phyloP scores from a whole-genome alignment of 2,113 vertebrate genomes.

The Salminus brasiliensis region DNA sequence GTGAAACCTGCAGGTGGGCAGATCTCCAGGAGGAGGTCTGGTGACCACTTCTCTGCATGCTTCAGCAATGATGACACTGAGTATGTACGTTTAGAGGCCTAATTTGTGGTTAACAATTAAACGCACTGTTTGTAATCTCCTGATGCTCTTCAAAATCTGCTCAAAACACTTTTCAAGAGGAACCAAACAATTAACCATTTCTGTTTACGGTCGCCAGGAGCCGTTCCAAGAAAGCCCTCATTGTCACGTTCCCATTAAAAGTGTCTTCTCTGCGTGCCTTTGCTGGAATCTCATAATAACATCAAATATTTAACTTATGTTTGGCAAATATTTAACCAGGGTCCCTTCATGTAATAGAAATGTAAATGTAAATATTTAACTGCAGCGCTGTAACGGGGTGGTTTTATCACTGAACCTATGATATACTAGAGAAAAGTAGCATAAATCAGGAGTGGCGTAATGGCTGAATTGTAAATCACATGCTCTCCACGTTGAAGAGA shows the following conservation, averaged over 20 bases:
- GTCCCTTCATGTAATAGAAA: not conserved
- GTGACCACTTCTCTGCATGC: not conserved
- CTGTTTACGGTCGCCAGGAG: not conserved
- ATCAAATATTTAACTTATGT: not conserved
- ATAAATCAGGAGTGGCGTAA: not conserved
- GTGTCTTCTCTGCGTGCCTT: not conserved
- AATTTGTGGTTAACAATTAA: not conserved
- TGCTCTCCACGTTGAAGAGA: not conserved
- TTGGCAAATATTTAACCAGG: not conserved
- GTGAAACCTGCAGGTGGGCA: too few relatives aligned
- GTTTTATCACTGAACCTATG: not conserved
- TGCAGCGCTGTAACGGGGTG: not conserved
- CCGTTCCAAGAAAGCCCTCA: not conserved
- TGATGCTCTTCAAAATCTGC: slow-evolving; percentile 12
- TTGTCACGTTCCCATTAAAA: not conserved
- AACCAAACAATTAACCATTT: not conserved
- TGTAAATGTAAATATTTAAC: slow-evolving; percentile 7
- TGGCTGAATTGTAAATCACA: not conserved
- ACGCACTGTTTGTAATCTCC: not conserved
- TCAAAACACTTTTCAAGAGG: not conserved
- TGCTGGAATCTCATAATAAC: not conserved
- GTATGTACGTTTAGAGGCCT: not conserved
- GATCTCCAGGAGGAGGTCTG: not conserved
- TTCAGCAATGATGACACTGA: not conserved
- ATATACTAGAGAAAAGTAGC: not conserved